phyloP scores from a whole-genome alignment of 1,140 invertebrate genomes.

The Helicoverpa armigera region DNA sequence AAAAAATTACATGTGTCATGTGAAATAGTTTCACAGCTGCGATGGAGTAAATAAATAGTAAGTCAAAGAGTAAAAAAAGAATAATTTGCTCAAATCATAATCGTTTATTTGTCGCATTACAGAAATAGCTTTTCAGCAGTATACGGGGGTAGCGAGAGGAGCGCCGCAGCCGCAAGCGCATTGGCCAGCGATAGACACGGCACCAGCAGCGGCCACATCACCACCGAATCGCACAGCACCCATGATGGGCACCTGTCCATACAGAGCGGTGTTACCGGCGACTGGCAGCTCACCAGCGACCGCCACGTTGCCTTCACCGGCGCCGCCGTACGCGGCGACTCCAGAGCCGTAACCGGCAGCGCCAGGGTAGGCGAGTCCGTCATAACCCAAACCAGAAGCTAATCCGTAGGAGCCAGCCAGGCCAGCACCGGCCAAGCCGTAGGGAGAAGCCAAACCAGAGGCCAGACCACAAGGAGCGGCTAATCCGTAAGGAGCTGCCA shows the following conservation, averaged over 20 bases:
- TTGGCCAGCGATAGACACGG: background rate
- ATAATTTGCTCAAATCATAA: no score
- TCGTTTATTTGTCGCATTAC: no score
- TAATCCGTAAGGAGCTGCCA: background rate
- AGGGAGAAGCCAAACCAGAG: background rate
- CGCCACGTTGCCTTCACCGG: background rate
- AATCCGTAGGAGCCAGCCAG: no score
- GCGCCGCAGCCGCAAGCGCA: background rate
- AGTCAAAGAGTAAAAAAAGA: no score
- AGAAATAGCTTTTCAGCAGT: background rate
- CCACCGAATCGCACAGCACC: background rate
- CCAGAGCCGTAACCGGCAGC: no score
- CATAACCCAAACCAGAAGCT: no score
- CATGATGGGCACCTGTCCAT: background rate
- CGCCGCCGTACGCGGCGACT: no score
- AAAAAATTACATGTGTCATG: no score
- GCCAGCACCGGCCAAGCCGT: no score
- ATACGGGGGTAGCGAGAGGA: background rate
- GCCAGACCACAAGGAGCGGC: background rate
- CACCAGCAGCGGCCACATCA: background rate
- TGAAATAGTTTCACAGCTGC: no score
- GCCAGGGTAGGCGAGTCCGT: no score
- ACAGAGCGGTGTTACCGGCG: background rate
- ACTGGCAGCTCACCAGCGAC: constrained; percentile 22
- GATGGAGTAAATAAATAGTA: no score